Evolutionary conservation across 2,888 invertebrate species (phyloP), one percentile per base, ranked within the genome.

Genomic region (Arctia plantaginis): DNA sequence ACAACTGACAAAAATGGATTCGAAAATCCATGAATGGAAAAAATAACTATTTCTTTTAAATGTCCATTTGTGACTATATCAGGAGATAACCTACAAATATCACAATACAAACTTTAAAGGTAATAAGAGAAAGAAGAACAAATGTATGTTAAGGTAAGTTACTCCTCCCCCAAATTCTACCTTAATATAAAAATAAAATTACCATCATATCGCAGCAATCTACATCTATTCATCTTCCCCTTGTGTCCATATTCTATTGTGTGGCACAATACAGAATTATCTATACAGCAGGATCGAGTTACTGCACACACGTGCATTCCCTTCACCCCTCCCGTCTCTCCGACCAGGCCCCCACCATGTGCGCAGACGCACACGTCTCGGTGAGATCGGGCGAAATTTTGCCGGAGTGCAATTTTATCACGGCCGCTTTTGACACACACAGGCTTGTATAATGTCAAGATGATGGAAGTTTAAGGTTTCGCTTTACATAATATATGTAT

Each of bases 281-380:
- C 90, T 90, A 85, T 85, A 86, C 86, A 83, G 79, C 74, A 71
- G 86, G 90, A 90, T 92, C 91, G 82, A 80, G 89, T 92, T 92
- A 90, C 92, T 79, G 81, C 85, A 89, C 88, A 90, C 92, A 92
- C 92, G 92, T 92, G 91, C 90, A 91, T 78, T 79, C 76, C 77
- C 71, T 73, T 47, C 62, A 39, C 81, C 81, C 75, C 67, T 30
- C 71, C 55, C 55, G 66, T 64, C 39, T 47, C 71, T 66, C 66
- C 30, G 68, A 68, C 81, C 80, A 70, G 70, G 82, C 82, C 81
- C 79, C 69, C 69, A 69, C 73, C 68, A 69, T 71, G 72, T 80
- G 79, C 80, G 80, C 82, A 80, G 74, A 79, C 83, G 77, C 81
- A 79, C 81, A 78, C 72, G 80, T 81, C 85, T 83, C 71, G 77